Evolutionary conservation across 2,113 vertebrate species (phyloP).

Genomic region (Fregata magnificens): DNA sequence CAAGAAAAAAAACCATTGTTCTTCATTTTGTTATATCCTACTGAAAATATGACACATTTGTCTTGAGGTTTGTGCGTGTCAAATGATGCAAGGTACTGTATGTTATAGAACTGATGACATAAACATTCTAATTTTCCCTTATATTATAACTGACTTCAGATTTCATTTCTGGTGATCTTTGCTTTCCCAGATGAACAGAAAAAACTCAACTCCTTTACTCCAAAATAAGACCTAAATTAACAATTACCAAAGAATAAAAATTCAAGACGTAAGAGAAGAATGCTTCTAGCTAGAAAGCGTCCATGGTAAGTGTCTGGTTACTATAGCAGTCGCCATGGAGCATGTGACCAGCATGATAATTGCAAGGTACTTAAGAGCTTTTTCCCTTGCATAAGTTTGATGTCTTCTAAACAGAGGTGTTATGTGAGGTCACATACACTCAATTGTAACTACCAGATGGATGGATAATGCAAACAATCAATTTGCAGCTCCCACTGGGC

Average conservation of each 20-base stretch:
- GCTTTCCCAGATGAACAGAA: not conserved
- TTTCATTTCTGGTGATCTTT: not conserved
- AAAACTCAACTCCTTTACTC: not conserved
- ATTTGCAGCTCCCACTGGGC: conserved; percentile 11
- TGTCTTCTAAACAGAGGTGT: not conserved
- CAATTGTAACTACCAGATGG: not conserved
- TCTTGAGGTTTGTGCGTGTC: not conserved
- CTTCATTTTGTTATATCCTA: not conserved
- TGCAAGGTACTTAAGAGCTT: not conserved
- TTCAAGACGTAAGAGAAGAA: not conserved
- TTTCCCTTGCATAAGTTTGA: not conserved
- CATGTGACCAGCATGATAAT: conserved; percentile 25
- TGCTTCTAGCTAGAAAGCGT: not conserved
- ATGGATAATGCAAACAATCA: not conserved
- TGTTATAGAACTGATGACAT: not conserved
- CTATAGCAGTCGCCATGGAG: conserved; percentile 35
- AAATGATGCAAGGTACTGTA: not conserved
- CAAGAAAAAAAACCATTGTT: fast-evolving
- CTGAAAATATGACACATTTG: not conserved
- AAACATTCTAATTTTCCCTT: not conserved
- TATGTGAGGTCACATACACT: not conserved
- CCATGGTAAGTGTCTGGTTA: conserved; percentile 49
- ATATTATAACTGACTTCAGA: not conserved
- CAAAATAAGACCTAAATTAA: not conserved
- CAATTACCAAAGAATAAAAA: not conserved